Base-by-base conservation (phyloP, 2,888 invertebrate species). In the Hecatera dysodea region DNA sequence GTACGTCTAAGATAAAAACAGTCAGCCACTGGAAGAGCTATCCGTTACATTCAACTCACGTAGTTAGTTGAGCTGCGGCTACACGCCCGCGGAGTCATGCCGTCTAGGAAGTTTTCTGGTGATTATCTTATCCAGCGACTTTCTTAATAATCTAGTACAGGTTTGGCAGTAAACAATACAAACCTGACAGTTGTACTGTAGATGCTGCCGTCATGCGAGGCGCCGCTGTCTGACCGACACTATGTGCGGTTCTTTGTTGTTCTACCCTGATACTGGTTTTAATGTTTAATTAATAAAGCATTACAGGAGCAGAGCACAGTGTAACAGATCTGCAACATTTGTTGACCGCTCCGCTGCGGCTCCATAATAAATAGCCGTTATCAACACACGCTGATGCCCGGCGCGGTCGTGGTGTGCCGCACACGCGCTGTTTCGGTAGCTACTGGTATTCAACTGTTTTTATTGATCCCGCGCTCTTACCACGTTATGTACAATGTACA, bases 271-370 rank as follows among this genome's bases (percentile, higher is more conserved):
- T n/a, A n/a, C 7, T 6, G 7, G 29, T 7, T 29, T 29, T 29
- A 29, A 29, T 29, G 4, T 4, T 29, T 29, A 29, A 29, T 29
- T 29, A 29, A 29, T 29, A 29, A 29, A 29, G 29, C 29, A 29
- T 29, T 29, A 7, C 7, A n/a, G n/a, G n/a, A 22, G 15, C 22
- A 56, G 29, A 55, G 36, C 67, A 39, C 36, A 39, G 19, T 22
- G 36, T 46, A 12, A 44, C 36, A 46, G 8, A 48, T 48, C 24
- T 65, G 36, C 36, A 64, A 36, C 44, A 36, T 55, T 66, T 27
- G 36, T 22, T n/a, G 19, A 15, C 22, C 66, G 22, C 22, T 39
- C 48, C 1, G 44, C 9, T 3, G n/a, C n/a, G n/a, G 36, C n/a
- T 5, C 2, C 5, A 39, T 63, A 55, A 39, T 27, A 8, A 12